phyloP scores from a whole-genome alignment of 1,140 invertebrate genomes.

The Daktulosphaira vitifoliae region DNA sequence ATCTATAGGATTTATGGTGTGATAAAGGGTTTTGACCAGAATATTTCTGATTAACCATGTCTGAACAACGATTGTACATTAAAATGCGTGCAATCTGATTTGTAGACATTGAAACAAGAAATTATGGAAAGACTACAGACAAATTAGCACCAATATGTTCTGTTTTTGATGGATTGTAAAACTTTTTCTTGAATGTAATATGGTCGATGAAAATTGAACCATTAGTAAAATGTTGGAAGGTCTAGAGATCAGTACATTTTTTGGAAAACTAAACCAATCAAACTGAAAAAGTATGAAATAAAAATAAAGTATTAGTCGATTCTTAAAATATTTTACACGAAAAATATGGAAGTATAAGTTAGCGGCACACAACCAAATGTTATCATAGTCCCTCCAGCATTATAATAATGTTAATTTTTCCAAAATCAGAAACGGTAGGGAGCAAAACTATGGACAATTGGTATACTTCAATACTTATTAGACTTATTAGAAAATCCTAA shows the following conservation, averaged over 20 bases:
- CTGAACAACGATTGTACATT: constrained; percentile 38
- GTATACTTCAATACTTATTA: too few relatives aligned
- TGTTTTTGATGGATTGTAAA: constrained; percentile 9
- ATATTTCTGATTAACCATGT: constrained; percentile 37
- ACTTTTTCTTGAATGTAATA: constrained; percentile 33
- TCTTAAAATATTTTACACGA: constrained; percentile 40
- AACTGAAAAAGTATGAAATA: constrained; percentile 45
- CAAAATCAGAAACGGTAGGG: background rate
- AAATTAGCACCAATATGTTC: constrained; percentile 40
- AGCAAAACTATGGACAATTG: too few relatives aligned
- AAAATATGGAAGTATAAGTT: background rate
- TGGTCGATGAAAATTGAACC: constrained; percentile 39
- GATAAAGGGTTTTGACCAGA: constrained; percentile 31
- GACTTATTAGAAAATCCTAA: background rate
- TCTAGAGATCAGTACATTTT: constrained; percentile 44
- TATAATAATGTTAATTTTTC: background rate
- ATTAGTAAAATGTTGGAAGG: constrained; percentile 44
- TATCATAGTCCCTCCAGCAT: background rate
- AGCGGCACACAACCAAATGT: background rate
- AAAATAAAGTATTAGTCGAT: constrained; percentile 42
- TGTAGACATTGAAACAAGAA: constrained; percentile 39
- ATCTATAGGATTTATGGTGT: constrained; percentile 40
- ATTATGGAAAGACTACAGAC: constrained; percentile 38
- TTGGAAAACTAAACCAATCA: constrained; percentile 43
- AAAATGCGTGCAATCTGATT: constrained; percentile 40